Evolutionary conservation across 1,140 invertebrate genomes (phyloP), one percentile per base, ranked within the genome.

Genomic region (Agraylea sexmaculata): DNA sequence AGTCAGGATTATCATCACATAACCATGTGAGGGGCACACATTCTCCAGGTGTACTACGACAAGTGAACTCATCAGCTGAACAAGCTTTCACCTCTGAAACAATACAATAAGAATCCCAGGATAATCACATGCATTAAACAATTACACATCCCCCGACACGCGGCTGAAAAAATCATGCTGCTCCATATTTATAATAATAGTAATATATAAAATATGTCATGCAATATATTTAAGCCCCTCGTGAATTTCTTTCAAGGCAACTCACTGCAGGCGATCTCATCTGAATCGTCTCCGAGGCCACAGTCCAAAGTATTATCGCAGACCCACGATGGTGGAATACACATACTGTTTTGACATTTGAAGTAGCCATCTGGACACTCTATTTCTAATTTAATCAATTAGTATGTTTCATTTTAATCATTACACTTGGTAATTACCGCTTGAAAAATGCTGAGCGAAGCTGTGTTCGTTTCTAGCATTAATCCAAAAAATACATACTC

Each of bases 1-100:
- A 93, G 69, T 93, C 89, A 20, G 70, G 60, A 57, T 79, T 82
- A 56, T 80, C 79, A 64, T 93, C 88, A 60, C 90, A 94, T 71
- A 89, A 85, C 87, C 87, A 93, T 23, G 82, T 81, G 49, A 87
- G 70, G 37, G 87, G 83, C 42, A 93, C 82, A 60, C 88, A 93
- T 64, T 88, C 82, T 31, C 83, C 83, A 38, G 72, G 73, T 44
- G 70, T 72, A 22, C 74, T 76, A 47, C 80, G 75, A 60, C 87
- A 92, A 8, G 80, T 80, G 64, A 88, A 91, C 60, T 90, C 80
- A 55, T 88, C 84, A n/a, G 77, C 69, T 28, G 76, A 78, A 69
- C 87, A 91, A 47, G 77, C 76, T 64, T 80, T 81, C 57, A 69
- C 66, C 62, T 76, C 83, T 85, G 71, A 27, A 64, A 70, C 53